phyloP scores from a whole-genome alignment of 2,888 invertebrate genomes.

The Brassicogethes aeneus region DNA sequence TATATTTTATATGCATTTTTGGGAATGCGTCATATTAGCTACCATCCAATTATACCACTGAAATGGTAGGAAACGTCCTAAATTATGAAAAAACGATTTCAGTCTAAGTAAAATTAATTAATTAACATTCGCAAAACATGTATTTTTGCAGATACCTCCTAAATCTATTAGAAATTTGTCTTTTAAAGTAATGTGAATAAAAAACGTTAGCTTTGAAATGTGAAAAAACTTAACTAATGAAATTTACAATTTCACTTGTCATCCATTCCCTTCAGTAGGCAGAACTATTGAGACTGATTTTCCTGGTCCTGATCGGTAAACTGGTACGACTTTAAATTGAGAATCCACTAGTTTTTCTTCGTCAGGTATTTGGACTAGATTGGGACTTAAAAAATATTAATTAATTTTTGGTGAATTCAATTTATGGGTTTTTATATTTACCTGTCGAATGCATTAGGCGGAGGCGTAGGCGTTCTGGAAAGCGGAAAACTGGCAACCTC shows the following conservation, averaged over 20 bases:
- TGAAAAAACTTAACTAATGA: constrained; percentile 2
- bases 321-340: constrained; percentile 30
- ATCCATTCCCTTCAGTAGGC: constrained; percentile 49
- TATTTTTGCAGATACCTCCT: not conserved
- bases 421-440: constrained; percentile 11
- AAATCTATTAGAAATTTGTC: too few species aligned
- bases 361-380: constrained; percentile 38
- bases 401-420: not conserved
- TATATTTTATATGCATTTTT: not conserved
- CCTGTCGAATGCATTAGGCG: constrained; percentile 47
- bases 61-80: not conserved
- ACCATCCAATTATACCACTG: too few species aligned
- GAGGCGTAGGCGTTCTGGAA: constrained; percentile 64
- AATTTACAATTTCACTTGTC: constrained; percentile 25
- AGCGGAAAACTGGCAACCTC: constrained; percentile 72
- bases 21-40: too few species aligned
- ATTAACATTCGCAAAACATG: too few species aligned
- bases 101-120: too few species aligned
- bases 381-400: constrained; percentile 29
- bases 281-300: constrained; percentile 52
- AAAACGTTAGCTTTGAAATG: constrained; percentile 3
- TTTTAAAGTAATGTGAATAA: constrained; percentile 7
- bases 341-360: constrained; percentile 34
- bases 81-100: not conserved
- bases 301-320: constrained; percentile 34